Conservation (phyloP, 2,113 vertebrate species). For the Orycteropus afer region DNA sequence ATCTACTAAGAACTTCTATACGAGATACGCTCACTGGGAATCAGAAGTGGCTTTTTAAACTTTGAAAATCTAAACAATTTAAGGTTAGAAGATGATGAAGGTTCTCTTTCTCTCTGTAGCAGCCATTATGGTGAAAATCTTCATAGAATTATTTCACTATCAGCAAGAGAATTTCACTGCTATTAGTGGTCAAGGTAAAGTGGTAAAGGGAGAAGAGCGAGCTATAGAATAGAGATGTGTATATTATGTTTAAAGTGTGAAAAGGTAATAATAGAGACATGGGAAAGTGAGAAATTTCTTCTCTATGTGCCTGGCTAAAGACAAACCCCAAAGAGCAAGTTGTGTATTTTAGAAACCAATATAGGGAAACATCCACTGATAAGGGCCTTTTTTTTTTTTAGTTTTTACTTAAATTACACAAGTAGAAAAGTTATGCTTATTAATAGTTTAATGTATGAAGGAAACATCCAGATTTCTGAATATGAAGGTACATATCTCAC, state of each 20-base stretch:
- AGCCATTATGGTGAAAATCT: conserved; percentile 58
- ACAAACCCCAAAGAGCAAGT: conserved; percentile 55
- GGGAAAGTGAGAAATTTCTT: conserved; percentile 41
- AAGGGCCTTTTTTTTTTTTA: conserved; percentile 74
- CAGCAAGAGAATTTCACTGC: conserved; percentile 33
- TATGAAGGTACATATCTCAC: conserved; percentile 94
- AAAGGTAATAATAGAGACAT: conserved; percentile 63
- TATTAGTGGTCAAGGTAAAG: conserved; percentile 46
- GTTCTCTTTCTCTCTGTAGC: conserved; percentile 33
- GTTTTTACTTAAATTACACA: conserved; percentile 86
- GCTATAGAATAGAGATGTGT: conserved; percentile 48
- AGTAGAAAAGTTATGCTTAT: conserved; percentile 90
- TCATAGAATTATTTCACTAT: background rate
- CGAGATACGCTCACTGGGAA: conserved; percentile 30
- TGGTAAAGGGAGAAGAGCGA: conserved; percentile 21
- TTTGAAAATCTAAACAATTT: conserved; percentile 44
- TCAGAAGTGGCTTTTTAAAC: background rate
- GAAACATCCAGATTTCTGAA: conserved; percentile 93
- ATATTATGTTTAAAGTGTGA: conserved; percentile 48
- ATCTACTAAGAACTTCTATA: conserved; percentile 61
- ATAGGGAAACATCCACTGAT: conserved; percentile 55
- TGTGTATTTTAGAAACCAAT: conserved; percentile 63
- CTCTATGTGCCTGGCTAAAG: conserved; percentile 55
- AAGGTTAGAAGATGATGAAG: conserved; percentile 46
- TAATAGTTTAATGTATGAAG: conserved; percentile 94